phyloP scores from a whole-genome alignment of 2,797 vertebrate species.

The Channallabes apus region DNA sequence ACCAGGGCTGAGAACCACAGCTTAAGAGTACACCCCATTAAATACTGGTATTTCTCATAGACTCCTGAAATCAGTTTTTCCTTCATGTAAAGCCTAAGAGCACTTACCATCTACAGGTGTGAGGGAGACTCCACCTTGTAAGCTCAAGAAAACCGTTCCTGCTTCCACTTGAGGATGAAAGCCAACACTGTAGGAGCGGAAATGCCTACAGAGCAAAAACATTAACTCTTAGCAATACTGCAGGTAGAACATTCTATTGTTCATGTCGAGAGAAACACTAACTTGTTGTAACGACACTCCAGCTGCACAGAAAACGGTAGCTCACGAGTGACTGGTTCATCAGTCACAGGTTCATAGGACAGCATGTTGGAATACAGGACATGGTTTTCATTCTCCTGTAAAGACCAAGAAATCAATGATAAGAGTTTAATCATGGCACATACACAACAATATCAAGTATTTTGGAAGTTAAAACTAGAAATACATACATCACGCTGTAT shows the following conservation, averaged over 20 bases:
- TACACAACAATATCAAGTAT: neutral
- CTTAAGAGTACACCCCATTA: neutral
- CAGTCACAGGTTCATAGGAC: slow-evolving; percentile 47
- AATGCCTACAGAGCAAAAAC: slow-evolving; percentile 55
- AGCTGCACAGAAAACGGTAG: slow-evolving; percentile 61
- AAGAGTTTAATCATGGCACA: neutral
- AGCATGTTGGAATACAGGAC: slow-evolving; percentile 46
- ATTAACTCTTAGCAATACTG: neutral
- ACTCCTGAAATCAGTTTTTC: neutral
- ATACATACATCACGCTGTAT: slow-evolving; percentile 54
- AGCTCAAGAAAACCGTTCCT: slow-evolving; percentile 52
- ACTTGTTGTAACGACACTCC: slow-evolving; percentile 67
- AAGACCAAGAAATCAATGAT: neutral
- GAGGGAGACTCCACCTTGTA: slow-evolving; percentile 49
- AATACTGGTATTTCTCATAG: neutral
- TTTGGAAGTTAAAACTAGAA: neutral
- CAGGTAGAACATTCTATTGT: too few species aligned
- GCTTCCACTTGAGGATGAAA: slow-evolving; percentile 53
- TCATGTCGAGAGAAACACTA: neutral
- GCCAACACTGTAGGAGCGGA: slow-evolving; percentile 63
- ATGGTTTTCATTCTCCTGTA: slow-evolving; percentile 57
- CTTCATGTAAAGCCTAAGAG: neutral
- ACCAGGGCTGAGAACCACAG: too few species aligned
- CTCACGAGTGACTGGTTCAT: slow-evolving; percentile 56
- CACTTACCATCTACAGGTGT: slow-evolving; percentile 63